phyloP scores from a whole-genome alignment of 2,113 vertebrate species.

The Strigops habroptila region DNA sequence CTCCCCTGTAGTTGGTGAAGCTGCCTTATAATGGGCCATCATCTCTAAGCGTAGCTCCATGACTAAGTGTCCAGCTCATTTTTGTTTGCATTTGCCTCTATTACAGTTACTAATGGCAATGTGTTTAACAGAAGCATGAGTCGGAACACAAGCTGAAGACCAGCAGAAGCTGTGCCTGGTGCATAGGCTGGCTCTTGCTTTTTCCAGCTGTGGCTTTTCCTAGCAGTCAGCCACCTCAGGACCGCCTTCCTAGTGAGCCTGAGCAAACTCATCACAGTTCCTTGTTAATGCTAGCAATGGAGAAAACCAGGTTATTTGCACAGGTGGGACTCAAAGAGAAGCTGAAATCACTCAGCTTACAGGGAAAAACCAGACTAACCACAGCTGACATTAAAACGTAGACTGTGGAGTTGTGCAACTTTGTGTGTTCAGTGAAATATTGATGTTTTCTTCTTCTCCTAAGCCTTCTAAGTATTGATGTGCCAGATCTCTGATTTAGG shows the following conservation, averaged over 20 bases:
- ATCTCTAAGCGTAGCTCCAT: background rate
- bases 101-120: background rate
- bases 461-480: background rate
- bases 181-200: background rate
- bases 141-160: background rate
- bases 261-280: background rate
- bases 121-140: background rate
- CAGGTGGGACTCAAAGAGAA: background rate
- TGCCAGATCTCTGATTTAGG: background rate
- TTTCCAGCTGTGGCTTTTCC: background rate
- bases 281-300: background rate
- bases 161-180: background rate
- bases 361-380: background rate
- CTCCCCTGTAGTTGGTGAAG: background rate
- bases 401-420: background rate
- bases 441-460: slow-evolving; percentile 2
- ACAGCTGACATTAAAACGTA: background rate
- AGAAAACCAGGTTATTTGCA: background rate
- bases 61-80: background rate
- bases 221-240: background rate
- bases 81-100: background rate
- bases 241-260: background rate
- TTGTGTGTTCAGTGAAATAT: background rate
- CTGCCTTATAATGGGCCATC: background rate
- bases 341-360: background rate